Evolutionary conservation across 1,140 invertebrate species (phyloP).

Genomic region (Hylyphantes graminicola): DNA sequence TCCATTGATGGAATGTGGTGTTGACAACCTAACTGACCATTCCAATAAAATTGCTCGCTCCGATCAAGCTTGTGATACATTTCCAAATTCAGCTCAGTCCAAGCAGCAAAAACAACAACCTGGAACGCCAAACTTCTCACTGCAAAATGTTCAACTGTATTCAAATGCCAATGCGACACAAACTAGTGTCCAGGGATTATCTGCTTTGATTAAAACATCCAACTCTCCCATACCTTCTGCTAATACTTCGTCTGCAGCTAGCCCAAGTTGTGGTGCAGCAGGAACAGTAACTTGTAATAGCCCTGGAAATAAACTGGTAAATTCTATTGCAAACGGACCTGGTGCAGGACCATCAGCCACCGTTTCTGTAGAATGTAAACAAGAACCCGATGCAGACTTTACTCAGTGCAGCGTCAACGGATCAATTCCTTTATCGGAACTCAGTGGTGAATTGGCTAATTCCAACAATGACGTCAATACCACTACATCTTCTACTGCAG

Average conservation of each 20-base stretch:
- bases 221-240: conserved; percentile 30
- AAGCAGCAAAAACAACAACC: conserved; percentile 65
- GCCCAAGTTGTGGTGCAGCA: conserved; percentile 15
- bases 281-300: background rate
- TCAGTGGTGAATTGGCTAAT: conserved; percentile 11
- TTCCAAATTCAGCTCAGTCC: background rate
- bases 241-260: background rate
- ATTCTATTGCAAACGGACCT: background rate
- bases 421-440: conserved; percentile 17
- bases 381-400: conserved; percentile 70
- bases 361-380: conserved; percentile 77
- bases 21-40: conserved; percentile 6
- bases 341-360: background rate
- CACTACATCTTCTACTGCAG: conserved; percentile 22
- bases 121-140: conserved; percentile 75
- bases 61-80: conserved; percentile 1
- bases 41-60: conserved; percentile 28
- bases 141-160: conserved; percentile 91
- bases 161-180: conserved; percentile 81
- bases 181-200: conserved; percentile 83
- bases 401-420: conserved; percentile 19
- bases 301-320: background rate
- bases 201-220: conserved; percentile 16
- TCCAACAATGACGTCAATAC: conserved; percentile 23
- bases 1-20: conserved; percentile 33